Percentiles rank a stretch among this genome's conserved stretches.
Conservation (phyloP, 1,140 invertebrate genomes). For the Helicoverpa armigera region DNA sequence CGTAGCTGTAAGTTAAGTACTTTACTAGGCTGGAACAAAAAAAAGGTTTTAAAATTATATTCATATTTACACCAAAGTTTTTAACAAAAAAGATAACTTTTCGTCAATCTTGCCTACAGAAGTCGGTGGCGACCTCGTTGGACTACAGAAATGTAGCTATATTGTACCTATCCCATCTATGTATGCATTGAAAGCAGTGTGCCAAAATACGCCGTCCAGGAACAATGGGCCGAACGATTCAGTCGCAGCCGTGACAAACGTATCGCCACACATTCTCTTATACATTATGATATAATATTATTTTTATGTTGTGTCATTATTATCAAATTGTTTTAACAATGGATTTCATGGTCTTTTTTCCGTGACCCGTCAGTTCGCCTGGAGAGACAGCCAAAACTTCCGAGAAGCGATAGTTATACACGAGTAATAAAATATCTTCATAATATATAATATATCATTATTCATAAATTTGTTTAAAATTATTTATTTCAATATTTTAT, state of each 20-base stretch:
- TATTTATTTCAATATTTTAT: slow-evolving; percentile 83
- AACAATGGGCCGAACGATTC: not conserved
- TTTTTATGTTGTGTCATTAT: slow-evolving; percentile 58
- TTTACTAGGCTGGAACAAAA: too few relatives aligned
- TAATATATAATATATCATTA: slow-evolving; percentile 80
- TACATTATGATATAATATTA: slow-evolving; percentile 10
- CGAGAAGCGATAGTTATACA: slow-evolving; percentile 94
- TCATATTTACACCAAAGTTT: too few relatives aligned
- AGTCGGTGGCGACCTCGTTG: not conserved
- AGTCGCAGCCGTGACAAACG: not conserved
- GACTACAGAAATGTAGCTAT: not conserved
- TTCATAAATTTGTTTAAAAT: slow-evolving; percentile 75
- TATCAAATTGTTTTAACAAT: slow-evolving; percentile 75
- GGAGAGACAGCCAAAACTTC: slow-evolving; percentile 98
- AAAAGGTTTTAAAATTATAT: too few relatives aligned
- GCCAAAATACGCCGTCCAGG: not conserved
- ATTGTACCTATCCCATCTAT: not conserved
- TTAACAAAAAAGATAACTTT: too few relatives aligned
- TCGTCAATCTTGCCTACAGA: not conserved
- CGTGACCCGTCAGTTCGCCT: slow-evolving; percentile 92
- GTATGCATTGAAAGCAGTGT: not conserved
- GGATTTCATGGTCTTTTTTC: slow-evolving; percentile 83
- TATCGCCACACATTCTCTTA: slow-evolving; percentile 13
- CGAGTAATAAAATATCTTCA: slow-evolving; percentile 86
- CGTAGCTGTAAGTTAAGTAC: too few relatives aligned